A percentile compares a stretch with the other conserved stretches of the same genome.
Evolutionary conservation across 2,797 vertebrate genomes (phyloP).

Genomic region (Prunella strophiata): DNA sequence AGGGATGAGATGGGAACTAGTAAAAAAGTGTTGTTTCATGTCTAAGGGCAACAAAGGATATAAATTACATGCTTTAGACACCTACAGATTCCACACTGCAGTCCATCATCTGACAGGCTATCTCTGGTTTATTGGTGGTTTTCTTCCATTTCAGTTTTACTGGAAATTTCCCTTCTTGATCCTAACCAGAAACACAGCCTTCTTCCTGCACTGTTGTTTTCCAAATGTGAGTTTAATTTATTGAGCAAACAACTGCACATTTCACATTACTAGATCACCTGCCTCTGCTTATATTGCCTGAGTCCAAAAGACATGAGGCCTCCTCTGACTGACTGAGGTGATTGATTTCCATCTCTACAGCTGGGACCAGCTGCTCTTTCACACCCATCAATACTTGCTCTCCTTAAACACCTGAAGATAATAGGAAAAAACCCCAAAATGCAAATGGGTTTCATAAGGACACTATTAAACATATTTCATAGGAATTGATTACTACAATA

Average conservation of each 20-base stretch:
- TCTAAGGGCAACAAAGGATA: background rate
- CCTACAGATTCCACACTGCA: background rate
- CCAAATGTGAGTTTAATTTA: background rate
- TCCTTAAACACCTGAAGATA: background rate
- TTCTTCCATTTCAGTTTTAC: background rate
- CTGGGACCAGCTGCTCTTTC: background rate
- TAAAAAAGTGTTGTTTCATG: background rate
- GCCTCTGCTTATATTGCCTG: background rate
- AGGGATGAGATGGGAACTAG: background rate
- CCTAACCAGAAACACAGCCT: background rate
- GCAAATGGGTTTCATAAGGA: background rate
- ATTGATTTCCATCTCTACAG: background rate
- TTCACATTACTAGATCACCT: background rate
- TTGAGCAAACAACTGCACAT: background rate
- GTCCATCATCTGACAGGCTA: background rate
- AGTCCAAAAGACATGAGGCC: background rate
- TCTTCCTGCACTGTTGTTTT: background rate
- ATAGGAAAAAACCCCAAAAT: accelerated
- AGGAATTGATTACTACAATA: background rate
- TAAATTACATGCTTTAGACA: background rate
- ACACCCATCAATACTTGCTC: background rate
- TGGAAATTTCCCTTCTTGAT: background rate
- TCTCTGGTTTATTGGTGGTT: background rate
- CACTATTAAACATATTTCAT: background rate
- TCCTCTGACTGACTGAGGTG: background rate